Conservation (phyloP, 2,888 invertebrate genomes). For the Brenthis ino region DNA sequence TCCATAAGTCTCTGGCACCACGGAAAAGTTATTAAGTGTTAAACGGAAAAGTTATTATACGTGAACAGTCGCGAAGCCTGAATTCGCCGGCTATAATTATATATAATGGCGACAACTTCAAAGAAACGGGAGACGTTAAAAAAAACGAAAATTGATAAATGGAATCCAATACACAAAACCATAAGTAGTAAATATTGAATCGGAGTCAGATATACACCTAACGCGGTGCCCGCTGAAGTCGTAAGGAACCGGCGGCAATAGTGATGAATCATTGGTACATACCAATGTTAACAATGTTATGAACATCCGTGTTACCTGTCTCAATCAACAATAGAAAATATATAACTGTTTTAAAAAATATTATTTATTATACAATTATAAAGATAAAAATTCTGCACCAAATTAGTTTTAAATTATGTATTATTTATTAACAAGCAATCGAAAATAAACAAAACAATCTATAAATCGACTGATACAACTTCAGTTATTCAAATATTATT, state of each 20-base stretch:
- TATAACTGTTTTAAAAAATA: conserved; percentile 45
- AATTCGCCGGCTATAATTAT: not conserved
- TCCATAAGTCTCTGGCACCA: too few species aligned
- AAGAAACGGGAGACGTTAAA: not conserved
- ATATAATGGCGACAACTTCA: not conserved
- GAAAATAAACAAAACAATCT: conserved; percentile 69
- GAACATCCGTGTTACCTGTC: conserved; percentile 65
- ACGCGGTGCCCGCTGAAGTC: conserved; percentile 48
- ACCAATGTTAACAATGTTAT: conserved; percentile 58
- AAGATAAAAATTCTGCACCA: conserved; percentile 24
- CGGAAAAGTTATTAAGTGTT: too few species aligned
- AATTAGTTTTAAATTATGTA: too few species aligned
- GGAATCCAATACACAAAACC: conserved; percentile 44
- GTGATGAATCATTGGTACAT: conserved; percentile 65
- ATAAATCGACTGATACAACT: conserved; percentile 58
- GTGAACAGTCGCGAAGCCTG: too few species aligned
- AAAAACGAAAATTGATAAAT: conserved; percentile 2
- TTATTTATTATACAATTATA: conserved; percentile 5
- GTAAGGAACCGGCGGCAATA: conserved; percentile 54
- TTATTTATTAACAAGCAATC: too few species aligned
- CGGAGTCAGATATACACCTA: conserved; percentile 59
- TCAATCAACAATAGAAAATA: conserved; percentile 69
- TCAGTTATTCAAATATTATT: conserved; percentile 71
- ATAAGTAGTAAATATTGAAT: conserved; percentile 74
- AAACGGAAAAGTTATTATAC: too few species aligned